Evolutionary conservation across 2,888 invertebrate species (phyloP).

Genomic region (Lathronympha strigana): DNA sequence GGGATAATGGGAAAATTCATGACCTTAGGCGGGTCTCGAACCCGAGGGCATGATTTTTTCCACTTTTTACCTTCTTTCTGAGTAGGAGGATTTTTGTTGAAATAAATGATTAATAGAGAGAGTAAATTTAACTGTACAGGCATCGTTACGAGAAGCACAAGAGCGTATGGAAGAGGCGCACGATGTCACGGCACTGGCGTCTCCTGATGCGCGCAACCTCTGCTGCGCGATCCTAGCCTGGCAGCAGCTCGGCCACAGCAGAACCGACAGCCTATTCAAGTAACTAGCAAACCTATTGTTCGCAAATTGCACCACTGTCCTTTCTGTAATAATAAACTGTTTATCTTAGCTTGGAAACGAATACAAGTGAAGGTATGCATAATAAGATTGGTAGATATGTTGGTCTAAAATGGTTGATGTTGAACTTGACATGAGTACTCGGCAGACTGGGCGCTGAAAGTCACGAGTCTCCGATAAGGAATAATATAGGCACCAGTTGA

Average conservation of each 20-base stretch:
- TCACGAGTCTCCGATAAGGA: conserved; percentile 28
- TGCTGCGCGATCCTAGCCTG: conserved; percentile 74
- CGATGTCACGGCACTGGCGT: conserved; percentile 49
- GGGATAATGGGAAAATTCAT: no score
- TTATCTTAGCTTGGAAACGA: no score
- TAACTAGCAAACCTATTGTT: conserved; percentile 46
- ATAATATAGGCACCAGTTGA: conserved; percentile 32
- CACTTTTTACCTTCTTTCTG: no score
- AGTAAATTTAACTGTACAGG: conserved; percentile 45
- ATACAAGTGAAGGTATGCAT: no score
- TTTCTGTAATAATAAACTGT: not conserved
- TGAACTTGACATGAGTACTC: conserved; percentile 24
- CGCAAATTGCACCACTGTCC: not conserved
- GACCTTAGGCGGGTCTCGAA: no score
- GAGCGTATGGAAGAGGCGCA: conserved; percentile 53
- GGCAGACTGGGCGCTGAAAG: conserved; percentile 16
- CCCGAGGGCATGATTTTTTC: no score
- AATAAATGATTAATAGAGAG: no score
- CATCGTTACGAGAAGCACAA: conserved; percentile 54
- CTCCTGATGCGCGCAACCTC: conserved; percentile 63
- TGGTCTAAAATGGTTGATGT: no score
- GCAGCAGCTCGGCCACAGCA: conserved; percentile 69
- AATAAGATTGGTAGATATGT: no score
- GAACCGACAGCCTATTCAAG: conserved; percentile 65
- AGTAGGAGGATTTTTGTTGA: no score